Evolutionary conservation across 2,797 vertebrate species (phyloP).

Genomic region (Numenius phaeopus): DNA sequence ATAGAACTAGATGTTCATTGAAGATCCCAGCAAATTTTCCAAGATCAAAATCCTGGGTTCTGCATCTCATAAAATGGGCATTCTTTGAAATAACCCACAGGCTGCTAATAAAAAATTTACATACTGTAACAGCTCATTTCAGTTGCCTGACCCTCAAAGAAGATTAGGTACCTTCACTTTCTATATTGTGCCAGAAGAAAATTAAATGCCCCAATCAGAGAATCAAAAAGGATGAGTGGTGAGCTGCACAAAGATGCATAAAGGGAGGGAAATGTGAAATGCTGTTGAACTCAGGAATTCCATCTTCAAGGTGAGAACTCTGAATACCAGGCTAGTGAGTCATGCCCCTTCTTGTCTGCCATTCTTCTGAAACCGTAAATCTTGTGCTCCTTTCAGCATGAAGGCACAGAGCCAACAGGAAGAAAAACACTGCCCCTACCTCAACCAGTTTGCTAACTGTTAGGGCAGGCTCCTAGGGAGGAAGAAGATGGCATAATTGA

Average conservation of each 20-base stretch:
- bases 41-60: neutral
- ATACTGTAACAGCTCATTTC: neutral
- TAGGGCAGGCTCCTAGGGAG: neutral
- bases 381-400: neutral
- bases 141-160: neutral
- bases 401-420: conserved; percentile 26
- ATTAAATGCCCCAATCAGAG: neutral
- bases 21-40: neutral
- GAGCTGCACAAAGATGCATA: neutral
- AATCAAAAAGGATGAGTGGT: neutral
- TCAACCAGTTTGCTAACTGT: neutral
- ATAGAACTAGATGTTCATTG: conserved; percentile 30
- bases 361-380: conserved; percentile 1
- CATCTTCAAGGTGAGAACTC: neutral
- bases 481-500: neutral
- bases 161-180: neutral
- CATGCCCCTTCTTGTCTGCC: conserved; percentile 9
- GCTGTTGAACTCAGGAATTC: neutral
- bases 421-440: neutral
- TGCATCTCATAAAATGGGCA: neutral
- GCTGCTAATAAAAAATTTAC: neutral
- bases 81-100: neutral
- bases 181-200: neutral
- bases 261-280: neutral
- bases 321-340: neutral